phyloP scores from a whole-genome alignment of 1,140 invertebrate species.

The Sminthurides bifidus region DNA sequence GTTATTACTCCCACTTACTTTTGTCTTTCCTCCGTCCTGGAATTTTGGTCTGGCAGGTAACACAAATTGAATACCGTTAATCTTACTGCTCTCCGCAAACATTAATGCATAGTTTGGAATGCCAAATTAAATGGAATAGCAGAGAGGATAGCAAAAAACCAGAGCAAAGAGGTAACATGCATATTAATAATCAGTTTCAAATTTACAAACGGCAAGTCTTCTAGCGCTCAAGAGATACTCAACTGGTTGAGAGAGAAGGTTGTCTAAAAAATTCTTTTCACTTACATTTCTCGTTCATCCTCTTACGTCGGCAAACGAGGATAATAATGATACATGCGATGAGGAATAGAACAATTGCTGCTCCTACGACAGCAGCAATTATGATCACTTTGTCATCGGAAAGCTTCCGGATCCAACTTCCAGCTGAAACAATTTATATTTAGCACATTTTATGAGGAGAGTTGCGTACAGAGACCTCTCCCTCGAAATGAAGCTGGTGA shows the following conservation, averaged over 20 bases:
- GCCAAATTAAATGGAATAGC: too few relatives aligned
- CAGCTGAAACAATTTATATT: constrained; percentile 33
- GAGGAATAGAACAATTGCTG: constrained; percentile 60
- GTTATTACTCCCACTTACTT: constrained; percentile 53
- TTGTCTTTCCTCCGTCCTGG: constrained; percentile 57
- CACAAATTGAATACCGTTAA: constrained; percentile 30
- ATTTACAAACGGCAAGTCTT: neutral
- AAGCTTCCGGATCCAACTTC: constrained; percentile 61
- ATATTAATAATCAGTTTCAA: too few relatives aligned
- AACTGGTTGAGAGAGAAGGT: neutral
- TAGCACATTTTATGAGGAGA: too few relatives aligned
- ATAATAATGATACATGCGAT: constrained; percentile 72
- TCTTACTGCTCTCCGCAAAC: constrained; percentile 25
- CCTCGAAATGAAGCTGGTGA: too few relatives aligned
- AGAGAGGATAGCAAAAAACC: neutral
- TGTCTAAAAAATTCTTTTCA: neutral
- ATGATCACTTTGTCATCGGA: constrained; percentile 64
- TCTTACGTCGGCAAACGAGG: constrained; percentile 38
- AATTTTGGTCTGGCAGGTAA: constrained; percentile 24
- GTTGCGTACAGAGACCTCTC: too few relatives aligned
- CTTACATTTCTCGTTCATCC: constrained; percentile 32
- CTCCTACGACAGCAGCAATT: constrained; percentile 58
- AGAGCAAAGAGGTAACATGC: too few relatives aligned
- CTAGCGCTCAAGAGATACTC: neutral
- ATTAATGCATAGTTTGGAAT: too few relatives aligned